phyloP scores from a whole-genome alignment of 2,113 vertebrate genomes.

The Scolopax mira region DNA sequence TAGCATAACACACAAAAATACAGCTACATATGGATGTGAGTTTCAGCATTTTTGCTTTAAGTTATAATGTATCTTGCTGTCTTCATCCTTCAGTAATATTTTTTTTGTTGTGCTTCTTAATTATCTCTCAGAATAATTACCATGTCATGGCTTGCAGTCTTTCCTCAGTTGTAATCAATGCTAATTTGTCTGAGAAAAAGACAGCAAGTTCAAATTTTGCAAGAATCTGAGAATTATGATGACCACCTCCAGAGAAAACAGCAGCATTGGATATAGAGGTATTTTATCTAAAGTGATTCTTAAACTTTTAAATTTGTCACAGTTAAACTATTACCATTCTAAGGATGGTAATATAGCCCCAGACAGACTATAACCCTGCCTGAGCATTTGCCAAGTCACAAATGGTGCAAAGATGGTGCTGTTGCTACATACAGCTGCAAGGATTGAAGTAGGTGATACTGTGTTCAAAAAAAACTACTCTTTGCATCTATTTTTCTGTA shows the following conservation, averaged over 20 bases:
- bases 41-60: neutral
- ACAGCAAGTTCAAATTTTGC: neutral
- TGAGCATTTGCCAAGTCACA: neutral
- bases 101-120: neutral
- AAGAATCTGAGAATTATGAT: neutral
- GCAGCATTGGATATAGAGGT: neutral
- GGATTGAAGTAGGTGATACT: rapidly evolving
- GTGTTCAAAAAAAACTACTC: neutral
- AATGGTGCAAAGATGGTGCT: neutral
- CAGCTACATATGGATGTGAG: rapidly evolving
- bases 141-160: neutral
- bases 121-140: conserved; percentile 11
- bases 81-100: neutral
- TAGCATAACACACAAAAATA: neutral
- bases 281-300: neutral
- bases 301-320: neutral
- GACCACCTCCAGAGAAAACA: neutral
- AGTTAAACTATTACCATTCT: neutral
- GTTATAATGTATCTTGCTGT: neutral
- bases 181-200: conserved; percentile 23
- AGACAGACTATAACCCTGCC: neutral
- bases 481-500: neutral
- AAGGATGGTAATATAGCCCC: neutral
- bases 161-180: neutral
- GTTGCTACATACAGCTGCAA: neutral